These are phyloP conservation scores for Apogon talboti DNA, from an alignment of 2,797 vertebrate species.

Conservation along the genomic window DNA sequence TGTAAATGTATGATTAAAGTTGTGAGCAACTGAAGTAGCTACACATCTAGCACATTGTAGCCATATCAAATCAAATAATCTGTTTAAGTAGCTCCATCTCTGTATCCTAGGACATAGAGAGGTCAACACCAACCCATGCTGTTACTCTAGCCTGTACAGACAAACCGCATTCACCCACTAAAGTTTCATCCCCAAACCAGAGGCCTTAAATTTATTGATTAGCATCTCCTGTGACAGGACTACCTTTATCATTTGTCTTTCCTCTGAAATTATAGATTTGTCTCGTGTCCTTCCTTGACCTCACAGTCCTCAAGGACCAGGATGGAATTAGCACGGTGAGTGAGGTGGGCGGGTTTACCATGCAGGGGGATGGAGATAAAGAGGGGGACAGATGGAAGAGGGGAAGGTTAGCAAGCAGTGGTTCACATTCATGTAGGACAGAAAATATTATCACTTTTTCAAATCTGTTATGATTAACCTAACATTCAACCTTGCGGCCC, in stretches of 20 bases:
- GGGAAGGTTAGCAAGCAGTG: conserved; percentile 45
- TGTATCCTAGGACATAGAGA: conserved; percentile 53
- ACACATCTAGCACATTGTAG: neutral
- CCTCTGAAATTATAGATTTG: conserved; percentile 64
- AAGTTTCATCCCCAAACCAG: conserved; percentile 68
- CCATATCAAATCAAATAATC: neutral
- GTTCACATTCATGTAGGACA: conserved; percentile 37
- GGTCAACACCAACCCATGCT: conserved; percentile 51
- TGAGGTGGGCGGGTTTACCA: conserved; percentile 51
- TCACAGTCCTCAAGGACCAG: conserved; percentile 49
- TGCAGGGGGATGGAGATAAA: conserved; percentile 48
- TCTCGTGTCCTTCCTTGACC: conserved; percentile 66
- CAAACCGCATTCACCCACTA: conserved; percentile 58
- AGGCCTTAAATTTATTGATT: conserved; percentile 67
- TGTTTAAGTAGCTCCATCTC: conserved; percentile 1
- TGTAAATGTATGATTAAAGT: conserved; percentile 8
- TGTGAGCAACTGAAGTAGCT: conserved; percentile 1
- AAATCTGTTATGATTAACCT: conserved; percentile 51
- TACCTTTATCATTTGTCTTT: conserved; percentile 64
- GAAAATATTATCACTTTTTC: conserved; percentile 8
- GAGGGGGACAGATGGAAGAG: conserved; percentile 24
- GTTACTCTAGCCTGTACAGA: conserved; percentile 60
- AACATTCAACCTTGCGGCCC: conserved; percentile 36
- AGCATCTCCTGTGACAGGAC: conserved; percentile 69
- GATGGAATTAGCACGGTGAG: conserved; percentile 39